Evolutionary conservation across 2,888 invertebrate genomes (phyloP).

Genomic region (Pandemis cinnamomeana): DNA sequence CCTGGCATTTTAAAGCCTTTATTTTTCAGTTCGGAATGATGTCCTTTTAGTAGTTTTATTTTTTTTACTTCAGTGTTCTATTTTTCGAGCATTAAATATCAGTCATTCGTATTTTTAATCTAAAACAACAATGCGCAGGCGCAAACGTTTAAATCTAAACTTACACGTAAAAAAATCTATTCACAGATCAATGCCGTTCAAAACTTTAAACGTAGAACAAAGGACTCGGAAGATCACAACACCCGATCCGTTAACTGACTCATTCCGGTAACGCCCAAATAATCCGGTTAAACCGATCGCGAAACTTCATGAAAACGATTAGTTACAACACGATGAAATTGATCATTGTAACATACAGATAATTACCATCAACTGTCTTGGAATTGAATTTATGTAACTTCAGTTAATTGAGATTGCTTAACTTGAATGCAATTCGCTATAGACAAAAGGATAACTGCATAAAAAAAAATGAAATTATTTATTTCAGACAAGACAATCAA

Average conservation of each 20-base stretch:
- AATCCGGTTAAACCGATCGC: constrained; percentile 16
- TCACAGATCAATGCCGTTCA: background rate
- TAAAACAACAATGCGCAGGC: too few relatives aligned
- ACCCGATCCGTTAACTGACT: constrained; percentile 20
- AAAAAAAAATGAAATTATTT: too few relatives aligned
- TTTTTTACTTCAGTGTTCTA: too few relatives aligned
- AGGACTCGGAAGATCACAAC: constrained; percentile 1
- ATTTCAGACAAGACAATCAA: too few relatives aligned
- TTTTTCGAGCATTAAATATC: too few relatives aligned
- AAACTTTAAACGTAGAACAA: background rate
- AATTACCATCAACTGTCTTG: background rate
- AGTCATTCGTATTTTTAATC: too few relatives aligned
- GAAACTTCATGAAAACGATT: constrained; percentile 21
- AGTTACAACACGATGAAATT: constrained; percentile 7
- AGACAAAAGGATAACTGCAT: too few relatives aligned
- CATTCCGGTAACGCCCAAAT: constrained; percentile 32
- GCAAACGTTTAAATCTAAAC: too few relatives aligned
- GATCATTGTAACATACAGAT: constrained; percentile 11
- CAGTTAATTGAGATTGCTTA: background rate
- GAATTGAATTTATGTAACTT: background rate
- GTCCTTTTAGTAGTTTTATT: too few relatives aligned
- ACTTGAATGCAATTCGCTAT: background rate
- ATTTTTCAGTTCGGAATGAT: too few relatives aligned
- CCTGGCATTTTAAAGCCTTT: too few relatives aligned
- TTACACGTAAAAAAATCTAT: background rate